Evolutionary conservation across 64 coral and sea anemone species (phyloP).

Genomic region (Porites lutea): DNA sequence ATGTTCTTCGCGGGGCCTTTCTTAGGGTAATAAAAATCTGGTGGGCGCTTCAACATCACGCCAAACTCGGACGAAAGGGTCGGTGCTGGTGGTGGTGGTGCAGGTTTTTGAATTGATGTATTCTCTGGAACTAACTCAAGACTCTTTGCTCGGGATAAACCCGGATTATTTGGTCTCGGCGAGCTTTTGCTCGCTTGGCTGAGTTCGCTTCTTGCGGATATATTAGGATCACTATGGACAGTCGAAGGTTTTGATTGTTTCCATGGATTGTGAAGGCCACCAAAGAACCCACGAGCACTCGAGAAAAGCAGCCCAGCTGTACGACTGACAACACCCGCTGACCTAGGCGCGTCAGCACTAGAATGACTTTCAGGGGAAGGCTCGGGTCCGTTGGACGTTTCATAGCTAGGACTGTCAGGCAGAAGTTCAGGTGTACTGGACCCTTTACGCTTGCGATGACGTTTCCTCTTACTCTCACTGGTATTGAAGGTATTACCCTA

Average conservation of each 20-base stretch:
- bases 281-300: slow-evolving; percentile 66
- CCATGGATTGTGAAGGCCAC: slow-evolving; percentile 56
- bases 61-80: slow-evolving; percentile 28
- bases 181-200: background rate
- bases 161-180: background rate
- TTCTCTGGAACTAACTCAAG: slow-evolving; percentile 71
- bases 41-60: slow-evolving; percentile 37
- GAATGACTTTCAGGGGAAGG: background rate
- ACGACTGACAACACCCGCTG: slow-evolving; percentile 65
- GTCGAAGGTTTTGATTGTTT: slow-evolving; percentile 15
- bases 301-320: slow-evolving; percentile 86
- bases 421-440: background rate
- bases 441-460: slow-evolving; percentile 43
- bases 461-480: slow-evolving; percentile 43
- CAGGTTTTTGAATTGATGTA: background rate
- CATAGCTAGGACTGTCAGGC: background rate
- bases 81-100: slow-evolving; percentile 37
- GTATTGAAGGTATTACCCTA: slow-evolving; percentile 25
- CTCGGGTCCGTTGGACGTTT: background rate
- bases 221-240: slow-evolving; percentile 49
- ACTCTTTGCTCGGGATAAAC: slow-evolving; percentile 50
- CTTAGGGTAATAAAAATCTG: slow-evolving; percentile 38
- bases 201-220: background rate
- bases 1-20: background rate
- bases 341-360: slow-evolving; percentile 51